These are phyloP conservation scores for Pygoscelis adeliae DNA, from an alignment of 2,113 vertebrate species.

Conservation along the genomic window DNA sequence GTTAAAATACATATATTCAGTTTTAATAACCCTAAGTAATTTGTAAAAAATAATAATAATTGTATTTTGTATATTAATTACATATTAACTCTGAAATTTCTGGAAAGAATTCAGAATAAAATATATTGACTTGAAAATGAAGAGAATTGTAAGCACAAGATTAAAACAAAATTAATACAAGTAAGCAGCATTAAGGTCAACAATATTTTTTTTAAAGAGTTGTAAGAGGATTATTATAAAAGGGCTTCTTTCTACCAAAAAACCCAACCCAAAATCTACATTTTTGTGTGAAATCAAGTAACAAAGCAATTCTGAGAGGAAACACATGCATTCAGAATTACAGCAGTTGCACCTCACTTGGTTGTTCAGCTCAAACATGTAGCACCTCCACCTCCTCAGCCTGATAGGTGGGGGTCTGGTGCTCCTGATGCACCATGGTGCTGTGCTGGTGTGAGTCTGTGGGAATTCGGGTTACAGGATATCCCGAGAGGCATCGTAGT, in stretches of 20 bases:
- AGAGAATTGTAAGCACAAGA: neutral
- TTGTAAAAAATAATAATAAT: neutral
- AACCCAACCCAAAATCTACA: neutral
- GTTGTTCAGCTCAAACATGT: neutral
- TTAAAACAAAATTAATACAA: neutral
- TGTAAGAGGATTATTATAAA: neutral
- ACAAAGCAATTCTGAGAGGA: neutral
- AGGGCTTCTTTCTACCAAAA: neutral
- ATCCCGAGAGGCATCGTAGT: accelerated
- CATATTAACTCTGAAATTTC: neutral
- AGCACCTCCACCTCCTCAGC: neutral
- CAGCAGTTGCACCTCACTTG: neutral
- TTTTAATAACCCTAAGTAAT: neutral
- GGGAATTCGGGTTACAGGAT: accelerated
- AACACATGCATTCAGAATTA: neutral
- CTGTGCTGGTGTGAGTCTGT: neutral
- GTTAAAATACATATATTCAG: neutral
- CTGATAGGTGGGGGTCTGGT: neutral
- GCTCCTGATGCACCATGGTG: neutral
- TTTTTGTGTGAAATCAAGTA: neutral
- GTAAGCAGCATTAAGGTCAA: neutral
- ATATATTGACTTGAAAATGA: neutral
- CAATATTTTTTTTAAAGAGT: neutral
- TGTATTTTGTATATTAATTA: neutral
- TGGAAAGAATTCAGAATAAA: neutral